Conservation (phyloP, 2,888 invertebrate species). For the Tenthredo notha region DNA sequence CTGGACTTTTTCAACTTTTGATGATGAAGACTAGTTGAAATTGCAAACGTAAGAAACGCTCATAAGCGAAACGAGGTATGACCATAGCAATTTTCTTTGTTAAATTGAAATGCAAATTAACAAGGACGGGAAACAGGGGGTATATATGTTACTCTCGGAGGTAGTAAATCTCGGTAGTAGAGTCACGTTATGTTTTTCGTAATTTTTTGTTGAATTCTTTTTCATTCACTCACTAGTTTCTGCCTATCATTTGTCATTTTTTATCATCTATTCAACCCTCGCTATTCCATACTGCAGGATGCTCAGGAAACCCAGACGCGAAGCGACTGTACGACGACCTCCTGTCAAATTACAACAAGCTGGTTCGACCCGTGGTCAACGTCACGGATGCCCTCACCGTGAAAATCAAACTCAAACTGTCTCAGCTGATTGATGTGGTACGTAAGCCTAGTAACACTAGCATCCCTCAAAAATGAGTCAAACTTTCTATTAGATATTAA, state of each 20-base stretch:
- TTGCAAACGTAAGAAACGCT: not conserved
- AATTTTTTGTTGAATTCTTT: not conserved
- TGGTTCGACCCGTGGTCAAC: constrained; percentile 92
- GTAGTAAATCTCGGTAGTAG: not conserved
- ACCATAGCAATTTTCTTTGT: constrained; percentile 31
- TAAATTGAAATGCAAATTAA: constrained; percentile 38
- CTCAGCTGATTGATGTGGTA: constrained; percentile 94
- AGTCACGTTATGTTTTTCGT: constrained; percentile 24
- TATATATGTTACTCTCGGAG: not conserved
- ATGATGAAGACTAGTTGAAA: not conserved
- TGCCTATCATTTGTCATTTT: constrained; percentile 1
- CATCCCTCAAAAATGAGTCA: not conserved
- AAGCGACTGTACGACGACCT: constrained; percentile 94
- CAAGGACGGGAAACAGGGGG: not conserved
- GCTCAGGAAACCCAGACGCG: constrained; percentile 93
- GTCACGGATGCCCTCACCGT: constrained; percentile 91
- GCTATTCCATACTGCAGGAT: constrained; percentile 81
- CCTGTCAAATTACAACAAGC: constrained; percentile 92
- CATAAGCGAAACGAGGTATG: not conserved
- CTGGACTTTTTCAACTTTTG: not conserved
- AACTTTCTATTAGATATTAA: constrained; percentile 31
- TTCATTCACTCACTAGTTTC: not conserved
- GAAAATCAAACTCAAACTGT: constrained; percentile 92
- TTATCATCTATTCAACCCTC: constrained; percentile 35
- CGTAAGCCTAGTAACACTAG: constrained; percentile 75